A percentile compares a stretch with the other conserved stretches of the same genome.
Conservation (phyloP, 2,113 vertebrate genomes). For the Psittacara wagleri region DNA sequence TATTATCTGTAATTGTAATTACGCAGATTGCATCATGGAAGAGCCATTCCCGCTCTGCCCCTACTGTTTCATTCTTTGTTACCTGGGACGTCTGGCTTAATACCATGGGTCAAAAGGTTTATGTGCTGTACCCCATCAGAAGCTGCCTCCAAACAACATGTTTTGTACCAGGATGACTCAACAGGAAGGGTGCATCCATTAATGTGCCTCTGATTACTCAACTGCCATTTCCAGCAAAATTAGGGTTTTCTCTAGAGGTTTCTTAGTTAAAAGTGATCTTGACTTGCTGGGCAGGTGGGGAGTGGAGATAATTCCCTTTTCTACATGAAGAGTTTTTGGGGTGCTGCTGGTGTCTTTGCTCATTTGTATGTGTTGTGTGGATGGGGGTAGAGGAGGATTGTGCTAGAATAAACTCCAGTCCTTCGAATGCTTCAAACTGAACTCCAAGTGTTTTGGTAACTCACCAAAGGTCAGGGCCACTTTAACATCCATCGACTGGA, state of each 20-base stretch:
- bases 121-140: not conserved
- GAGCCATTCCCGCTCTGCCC: not conserved
- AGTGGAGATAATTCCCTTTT: not conserved
- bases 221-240: slow-evolving; percentile 25
- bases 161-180: not conserved
- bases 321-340: not conserved
- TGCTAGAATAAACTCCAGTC: not conserved
- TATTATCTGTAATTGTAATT: not conserved
- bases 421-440: not conserved
- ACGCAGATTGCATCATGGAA: not conserved
- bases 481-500: not conserved
- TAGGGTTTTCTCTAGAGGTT: slow-evolving; percentile 9
- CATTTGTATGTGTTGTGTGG: no score
- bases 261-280: not conserved
- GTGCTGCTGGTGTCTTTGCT: not conserved
- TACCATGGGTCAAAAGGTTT: not conserved
- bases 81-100: not conserved
- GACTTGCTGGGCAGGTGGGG: not conserved
- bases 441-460: not conserved
- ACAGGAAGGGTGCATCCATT: slow-evolving; percentile 32
- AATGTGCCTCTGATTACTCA: slow-evolving; percentile 8
- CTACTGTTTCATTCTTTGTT: not conserved
- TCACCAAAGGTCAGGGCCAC: not conserved
- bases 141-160: not conserved
- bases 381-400: not conserved